Base-by-base conservation (phyloP, 2,888 invertebrate genomes). In the Cephus rjabovi region DNA sequence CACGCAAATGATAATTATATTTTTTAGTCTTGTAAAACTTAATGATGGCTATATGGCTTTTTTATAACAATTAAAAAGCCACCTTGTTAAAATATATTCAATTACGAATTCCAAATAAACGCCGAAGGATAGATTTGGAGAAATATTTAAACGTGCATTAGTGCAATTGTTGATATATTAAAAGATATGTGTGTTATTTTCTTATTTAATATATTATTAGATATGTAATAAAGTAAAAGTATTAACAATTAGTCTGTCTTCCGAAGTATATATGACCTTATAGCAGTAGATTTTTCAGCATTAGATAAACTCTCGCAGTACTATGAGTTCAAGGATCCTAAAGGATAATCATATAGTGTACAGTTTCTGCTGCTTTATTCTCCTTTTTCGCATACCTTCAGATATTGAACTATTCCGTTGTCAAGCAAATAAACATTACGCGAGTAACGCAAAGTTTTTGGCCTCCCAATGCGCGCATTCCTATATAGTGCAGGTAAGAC, bases 371-470 rank as follows among this genome's bases (percentile, higher is more conserved):
- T 56, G 56, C 23, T 56, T 23, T 56, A 56, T 56, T 56, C 56
- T 56, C 23, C 23, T 56, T 56, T 23, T 56, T 56, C 9, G 23
- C 56, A 56, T 23, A 56, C 23, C 56, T 6, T 75, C 69, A 76
- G 78, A 81, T 89, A 90, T 90, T 81, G 90, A 90, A 83, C 87
- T 86, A 86, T 82, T 79, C 84, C 87, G 90, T 90, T 78, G 90
- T 90, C 90, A 90, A 90, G 90, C 83, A 90, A 91, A 90, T 89
- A 90, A 88, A 79, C 79, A 79, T 74, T 74, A 70, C 74, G 71
- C 30, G 69, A 40, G 12, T 35, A 35, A 35, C 35, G 35, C 75
- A n/a, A 40, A 75, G 69, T 73, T 12, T 69, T 69, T 37, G 70
- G 34, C 71, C 71, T 12, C 31, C 71, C 31, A 71, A 34, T 31